Percentiles rank a stretch among this genome's conserved stretches.
phyloP scores from a whole-genome alignment of 2,888 invertebrate genomes.

The Sceliomorpha sp. region DNA sequence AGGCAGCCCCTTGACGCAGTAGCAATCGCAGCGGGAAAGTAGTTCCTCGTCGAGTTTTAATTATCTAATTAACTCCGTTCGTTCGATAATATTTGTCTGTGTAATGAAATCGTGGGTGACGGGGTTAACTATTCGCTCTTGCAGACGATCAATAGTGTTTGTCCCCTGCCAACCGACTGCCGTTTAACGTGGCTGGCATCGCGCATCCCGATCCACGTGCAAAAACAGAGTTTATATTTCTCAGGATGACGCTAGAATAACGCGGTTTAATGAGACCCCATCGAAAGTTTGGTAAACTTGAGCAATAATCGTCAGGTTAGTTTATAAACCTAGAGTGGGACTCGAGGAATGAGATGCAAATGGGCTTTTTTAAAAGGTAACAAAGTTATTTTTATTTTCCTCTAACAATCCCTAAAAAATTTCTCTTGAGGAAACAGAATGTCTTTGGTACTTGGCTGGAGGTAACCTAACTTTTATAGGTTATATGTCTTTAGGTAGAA shows the following conservation, averaged over 20 bases:
- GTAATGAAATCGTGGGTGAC: constrained; percentile 67
- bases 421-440: too few species aligned
- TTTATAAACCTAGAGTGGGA: background rate
- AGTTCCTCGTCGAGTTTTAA: constrained; percentile 68
- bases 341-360: background rate
- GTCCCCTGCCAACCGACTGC: constrained; percentile 3
- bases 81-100: constrained; percentile 73
- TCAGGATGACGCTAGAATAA: constrained; percentile 2
- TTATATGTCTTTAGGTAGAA: too few species aligned
- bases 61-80: constrained; percentile 72
- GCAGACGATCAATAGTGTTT: constrained; percentile 8
- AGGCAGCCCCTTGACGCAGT: constrained; percentile 18
- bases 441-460: too few species aligned
- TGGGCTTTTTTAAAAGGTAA: background rate
- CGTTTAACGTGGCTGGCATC: background rate
- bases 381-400: too few species aligned
- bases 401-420: too few species aligned
- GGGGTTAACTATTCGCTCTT: constrained; percentile 59
- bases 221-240: constrained; percentile 3
- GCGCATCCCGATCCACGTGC: background rate
- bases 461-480: too few species aligned
- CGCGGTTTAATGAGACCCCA: constrained; percentile 3
- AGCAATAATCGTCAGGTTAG: constrained; percentile 13
- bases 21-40: constrained; percentile 21
- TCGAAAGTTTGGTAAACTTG: constrained; percentile 13